These are phyloP conservation scores for Sebastes glaucus DNA, from an alignment of 2,797 vertebrate species.

Conservation along the genomic window DNA sequence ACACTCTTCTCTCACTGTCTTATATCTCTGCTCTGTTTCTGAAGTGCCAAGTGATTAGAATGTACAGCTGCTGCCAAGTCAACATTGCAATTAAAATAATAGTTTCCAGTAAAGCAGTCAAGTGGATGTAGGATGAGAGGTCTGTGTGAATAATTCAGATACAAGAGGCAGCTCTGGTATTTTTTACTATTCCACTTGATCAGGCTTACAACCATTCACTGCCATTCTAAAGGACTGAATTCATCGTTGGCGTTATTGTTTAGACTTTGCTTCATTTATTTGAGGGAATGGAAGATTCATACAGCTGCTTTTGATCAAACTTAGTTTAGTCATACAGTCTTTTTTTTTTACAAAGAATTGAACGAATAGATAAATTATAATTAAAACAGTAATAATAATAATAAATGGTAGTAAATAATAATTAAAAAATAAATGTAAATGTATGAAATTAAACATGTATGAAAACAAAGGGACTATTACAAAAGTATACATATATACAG, in stretches of 20 bases:
- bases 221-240: background rate
- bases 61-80: conserved; percentile 39
- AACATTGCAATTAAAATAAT: conserved; percentile 57
- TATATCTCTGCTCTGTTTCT: conserved; percentile 16
- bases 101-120: conserved; percentile 39
- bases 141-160: conserved; percentile 43
- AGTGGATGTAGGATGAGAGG: conserved; percentile 33
- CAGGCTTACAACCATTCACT: conserved; percentile 4
- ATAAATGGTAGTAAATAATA: too few relatives aligned
- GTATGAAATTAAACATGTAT: too few relatives aligned
- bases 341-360: too few relatives aligned
- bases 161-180: background rate
- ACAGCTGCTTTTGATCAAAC: too few relatives aligned
- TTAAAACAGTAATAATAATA: too few relatives aligned
- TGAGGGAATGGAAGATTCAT: too few relatives aligned
- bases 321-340: too few relatives aligned
- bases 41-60: conserved; percentile 39
- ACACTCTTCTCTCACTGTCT: background rate
- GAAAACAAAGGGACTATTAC: too few relatives aligned
- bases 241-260: background rate
- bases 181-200: conserved; percentile 7
- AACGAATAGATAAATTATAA: too few relatives aligned
- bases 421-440: too few relatives aligned
- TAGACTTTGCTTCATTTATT: background rate
- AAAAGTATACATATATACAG: too few relatives aligned